Percentiles rank a stretch among this genome's conserved stretches.
Evolutionary conservation across 1,140 invertebrate species (phyloP).

Genomic region (Brachionus sp.): DNA sequence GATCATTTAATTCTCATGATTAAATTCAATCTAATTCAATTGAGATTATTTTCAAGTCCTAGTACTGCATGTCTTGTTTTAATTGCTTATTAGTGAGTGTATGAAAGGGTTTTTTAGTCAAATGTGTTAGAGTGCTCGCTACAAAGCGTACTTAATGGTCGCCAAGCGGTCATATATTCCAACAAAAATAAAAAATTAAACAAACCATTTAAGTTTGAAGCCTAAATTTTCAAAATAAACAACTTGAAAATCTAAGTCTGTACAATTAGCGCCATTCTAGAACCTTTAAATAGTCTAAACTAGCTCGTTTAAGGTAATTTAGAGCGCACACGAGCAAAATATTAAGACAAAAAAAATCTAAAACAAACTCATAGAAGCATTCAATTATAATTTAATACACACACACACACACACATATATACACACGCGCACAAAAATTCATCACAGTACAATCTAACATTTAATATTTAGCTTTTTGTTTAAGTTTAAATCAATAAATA

Average conservation of each 20-base stretch:
- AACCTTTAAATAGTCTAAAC: background rate
- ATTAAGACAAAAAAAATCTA: background rate
- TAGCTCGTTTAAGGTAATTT: background rate
- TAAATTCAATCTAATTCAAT: too few species aligned
- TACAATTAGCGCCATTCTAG: background rate
- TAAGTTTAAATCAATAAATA: background rate
- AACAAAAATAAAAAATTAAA: background rate
- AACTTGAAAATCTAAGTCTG: background rate
- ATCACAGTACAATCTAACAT: background rate
- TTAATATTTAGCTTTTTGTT: background rate
- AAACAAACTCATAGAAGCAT: background rate
- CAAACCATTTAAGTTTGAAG: background rate
- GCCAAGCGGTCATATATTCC: background rate
- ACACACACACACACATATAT: background rate
- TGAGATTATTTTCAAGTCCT: too few species aligned
- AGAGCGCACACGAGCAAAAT: background rate
- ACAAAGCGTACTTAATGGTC: background rate
- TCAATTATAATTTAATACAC: background rate
- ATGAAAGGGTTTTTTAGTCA: background rate
- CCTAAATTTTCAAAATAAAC: background rate
- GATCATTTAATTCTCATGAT: too few species aligned
- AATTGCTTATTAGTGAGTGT: background rate
- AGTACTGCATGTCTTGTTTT: background rate
- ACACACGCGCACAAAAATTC: conserved; percentile 9
- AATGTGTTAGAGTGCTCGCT: background rate